These are phyloP conservation scores for Scolopax bukidnonensis DNA, from an alignment of 2,797 vertebrate genomes.

Conservation along the genomic window DNA sequence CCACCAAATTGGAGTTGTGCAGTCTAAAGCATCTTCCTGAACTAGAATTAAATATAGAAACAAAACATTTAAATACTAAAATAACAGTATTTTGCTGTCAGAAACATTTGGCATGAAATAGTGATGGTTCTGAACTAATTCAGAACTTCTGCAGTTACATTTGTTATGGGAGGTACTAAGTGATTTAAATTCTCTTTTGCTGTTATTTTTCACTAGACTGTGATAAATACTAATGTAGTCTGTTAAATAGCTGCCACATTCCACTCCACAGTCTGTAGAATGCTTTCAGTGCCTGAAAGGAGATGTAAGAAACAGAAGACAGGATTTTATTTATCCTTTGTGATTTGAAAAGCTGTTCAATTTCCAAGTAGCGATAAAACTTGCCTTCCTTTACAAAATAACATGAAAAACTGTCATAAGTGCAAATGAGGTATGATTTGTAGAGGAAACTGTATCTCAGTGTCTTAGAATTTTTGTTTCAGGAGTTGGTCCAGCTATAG, in stretches of 20 bases:
- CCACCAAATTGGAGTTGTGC: background rate
- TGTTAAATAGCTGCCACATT: background rate
- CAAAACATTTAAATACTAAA: background rate
- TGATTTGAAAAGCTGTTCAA: background rate
- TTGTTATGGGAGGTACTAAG: background rate
- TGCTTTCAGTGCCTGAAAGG: background rate
- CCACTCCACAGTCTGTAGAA: background rate
- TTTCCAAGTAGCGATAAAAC: background rate
- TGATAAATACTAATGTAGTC: background rate
- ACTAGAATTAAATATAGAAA: background rate
- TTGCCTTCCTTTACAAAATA: background rate
- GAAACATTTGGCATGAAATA: background rate
- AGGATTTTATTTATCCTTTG: background rate
- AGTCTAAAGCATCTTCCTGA: background rate
- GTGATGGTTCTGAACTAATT: background rate
- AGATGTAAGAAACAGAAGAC: background rate
- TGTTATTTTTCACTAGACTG: background rate
- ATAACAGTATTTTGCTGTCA: background rate
- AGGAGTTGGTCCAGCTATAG: background rate
- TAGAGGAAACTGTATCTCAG: background rate
- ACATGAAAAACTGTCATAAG: background rate
- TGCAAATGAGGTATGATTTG: background rate
- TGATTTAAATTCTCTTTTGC: background rate
- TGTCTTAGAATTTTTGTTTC: background rate
- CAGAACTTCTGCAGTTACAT: background rate